phyloP scores from a whole-genome alignment of 2,888 invertebrate genomes.

The Diplolepis rosae region DNA sequence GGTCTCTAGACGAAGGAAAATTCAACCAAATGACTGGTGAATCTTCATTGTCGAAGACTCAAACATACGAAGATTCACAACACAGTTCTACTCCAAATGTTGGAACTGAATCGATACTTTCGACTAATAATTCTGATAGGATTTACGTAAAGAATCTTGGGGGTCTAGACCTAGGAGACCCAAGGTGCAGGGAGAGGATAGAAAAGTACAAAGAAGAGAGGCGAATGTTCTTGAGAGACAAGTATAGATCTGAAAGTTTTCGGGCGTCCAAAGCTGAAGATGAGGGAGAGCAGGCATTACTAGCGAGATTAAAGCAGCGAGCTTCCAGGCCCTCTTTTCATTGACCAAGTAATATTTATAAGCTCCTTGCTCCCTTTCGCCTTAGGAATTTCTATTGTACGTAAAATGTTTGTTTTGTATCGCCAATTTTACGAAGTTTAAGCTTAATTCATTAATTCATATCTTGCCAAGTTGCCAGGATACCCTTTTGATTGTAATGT shows the following conservation, averaged over 20 bases:
- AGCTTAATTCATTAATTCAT: background rate
- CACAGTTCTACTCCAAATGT: constrained; percentile 71
- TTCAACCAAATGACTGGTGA: constrained; percentile 68
- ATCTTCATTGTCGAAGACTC: constrained; percentile 70
- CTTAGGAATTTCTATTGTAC: constrained; percentile 13
- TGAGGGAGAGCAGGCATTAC: constrained; percentile 68
- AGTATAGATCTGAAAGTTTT: constrained; percentile 89
- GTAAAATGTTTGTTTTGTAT: background rate
- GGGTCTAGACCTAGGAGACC: constrained; percentile 69
- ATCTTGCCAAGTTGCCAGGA: background rate
- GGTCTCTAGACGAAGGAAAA: constrained; percentile 70
- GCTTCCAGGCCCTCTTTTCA: constrained; percentile 71
- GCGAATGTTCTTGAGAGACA: constrained; percentile 88
- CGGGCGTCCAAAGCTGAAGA: constrained; percentile 75
- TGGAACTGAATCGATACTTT: constrained; percentile 55
- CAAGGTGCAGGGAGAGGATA: constrained; percentile 82
- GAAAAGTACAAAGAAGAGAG: constrained; percentile 94
- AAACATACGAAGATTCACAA: constrained; percentile 67
- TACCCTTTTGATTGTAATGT: background rate
- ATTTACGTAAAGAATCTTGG: constrained; percentile 63
- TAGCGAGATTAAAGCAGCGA: constrained; percentile 74
- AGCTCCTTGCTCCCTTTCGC: constrained; percentile 39
- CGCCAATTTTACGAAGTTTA: background rate
- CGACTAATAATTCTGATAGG: constrained; percentile 56
- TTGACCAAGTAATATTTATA: constrained; percentile 61